phyloP scores from a whole-genome alignment of 2,113 vertebrate genomes.

The Falcunculus frontatus region DNA sequence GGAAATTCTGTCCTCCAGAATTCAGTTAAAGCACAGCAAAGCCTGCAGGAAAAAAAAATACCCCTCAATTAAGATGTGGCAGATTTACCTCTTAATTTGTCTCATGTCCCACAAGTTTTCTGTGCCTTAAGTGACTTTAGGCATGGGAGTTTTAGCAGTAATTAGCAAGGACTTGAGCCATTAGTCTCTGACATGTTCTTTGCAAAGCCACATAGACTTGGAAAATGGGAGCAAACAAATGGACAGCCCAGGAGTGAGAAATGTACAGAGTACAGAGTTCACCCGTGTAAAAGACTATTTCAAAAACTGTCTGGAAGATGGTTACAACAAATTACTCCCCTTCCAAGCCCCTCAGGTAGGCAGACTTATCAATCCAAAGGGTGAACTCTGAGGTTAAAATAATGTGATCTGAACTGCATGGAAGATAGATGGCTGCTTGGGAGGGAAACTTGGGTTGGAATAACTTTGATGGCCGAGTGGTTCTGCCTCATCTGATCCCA shows the following conservation, averaged over 20 bases:
- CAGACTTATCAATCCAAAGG: constrained; percentile 8
- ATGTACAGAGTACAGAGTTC: background rate
- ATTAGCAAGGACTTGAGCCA: background rate
- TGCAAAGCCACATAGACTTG: background rate
- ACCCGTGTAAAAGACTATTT: constrained; percentile 1
- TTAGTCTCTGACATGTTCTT: constrained; percentile 7
- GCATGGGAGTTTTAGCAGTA: background rate
- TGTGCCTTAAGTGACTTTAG: background rate
- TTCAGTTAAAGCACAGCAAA: background rate
- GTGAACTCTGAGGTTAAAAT: constrained; percentile 10
- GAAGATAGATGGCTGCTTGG: constrained; percentile 1
- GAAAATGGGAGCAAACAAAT: background rate
- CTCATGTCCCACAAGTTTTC: background rate
- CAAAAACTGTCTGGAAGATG: constrained; percentile 25
- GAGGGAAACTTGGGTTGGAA: background rate
- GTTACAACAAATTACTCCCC: constrained; percentile 14
- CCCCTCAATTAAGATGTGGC: background rate
- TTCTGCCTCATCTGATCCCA: background rate
- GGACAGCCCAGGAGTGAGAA: constrained; percentile 11
- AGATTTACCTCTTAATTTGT: background rate
- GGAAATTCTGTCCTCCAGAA: constrained; percentile 12
- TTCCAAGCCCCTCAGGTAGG: background rate
- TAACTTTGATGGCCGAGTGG: background rate
- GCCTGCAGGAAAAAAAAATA: background rate
- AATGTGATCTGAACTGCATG: background rate